Evolutionary conservation across 2,797 vertebrate species (phyloP).

Genomic region (Scolopax bukidnonensis): DNA sequence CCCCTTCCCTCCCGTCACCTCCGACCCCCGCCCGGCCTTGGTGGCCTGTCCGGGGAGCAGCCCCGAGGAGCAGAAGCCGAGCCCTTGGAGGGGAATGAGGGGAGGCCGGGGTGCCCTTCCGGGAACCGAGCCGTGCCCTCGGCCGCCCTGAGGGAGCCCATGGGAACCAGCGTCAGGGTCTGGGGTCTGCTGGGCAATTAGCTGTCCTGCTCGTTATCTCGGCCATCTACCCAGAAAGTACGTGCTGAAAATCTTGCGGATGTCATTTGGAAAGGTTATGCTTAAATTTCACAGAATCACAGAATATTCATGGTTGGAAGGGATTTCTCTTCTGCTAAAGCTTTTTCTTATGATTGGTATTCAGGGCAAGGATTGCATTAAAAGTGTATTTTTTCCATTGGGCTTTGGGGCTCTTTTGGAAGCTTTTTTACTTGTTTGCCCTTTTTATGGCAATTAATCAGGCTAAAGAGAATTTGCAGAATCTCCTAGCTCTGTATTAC

Average conservation of each 20-base stretch:
- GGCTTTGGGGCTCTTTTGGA: not conserved
- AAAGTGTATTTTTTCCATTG: not conserved
- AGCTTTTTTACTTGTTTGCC: not conserved
- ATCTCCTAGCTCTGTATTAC: too few relatives aligned
- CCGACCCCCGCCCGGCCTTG: too few relatives aligned
- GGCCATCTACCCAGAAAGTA: accelerated
- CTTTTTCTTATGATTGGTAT: not conserved
- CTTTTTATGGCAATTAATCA: not conserved
- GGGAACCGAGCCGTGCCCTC: accelerated
- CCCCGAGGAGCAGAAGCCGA: not conserved
- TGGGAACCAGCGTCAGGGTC: accelerated
- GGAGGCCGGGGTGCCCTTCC: not conserved
- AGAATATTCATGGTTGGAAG: too few relatives aligned
- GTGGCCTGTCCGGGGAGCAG: not conserved
- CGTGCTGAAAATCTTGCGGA: accelerated
- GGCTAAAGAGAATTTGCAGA: not conserved
- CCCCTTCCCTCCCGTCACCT: too few relatives aligned
- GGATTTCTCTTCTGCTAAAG: not conserved
- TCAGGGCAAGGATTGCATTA: not conserved
- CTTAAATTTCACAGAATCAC: too few relatives aligned
- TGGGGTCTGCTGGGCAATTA: accelerated
- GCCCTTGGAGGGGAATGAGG: not conserved
- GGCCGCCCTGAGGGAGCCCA: not conserved
- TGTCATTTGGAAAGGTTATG: accelerated
- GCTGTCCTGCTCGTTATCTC: too few relatives aligned